A percentile compares a stretch with the other conserved stretches of the same genome.
Conservation (phyloP, 2,888 invertebrate genomes). For the Meteorus colon region DNA sequence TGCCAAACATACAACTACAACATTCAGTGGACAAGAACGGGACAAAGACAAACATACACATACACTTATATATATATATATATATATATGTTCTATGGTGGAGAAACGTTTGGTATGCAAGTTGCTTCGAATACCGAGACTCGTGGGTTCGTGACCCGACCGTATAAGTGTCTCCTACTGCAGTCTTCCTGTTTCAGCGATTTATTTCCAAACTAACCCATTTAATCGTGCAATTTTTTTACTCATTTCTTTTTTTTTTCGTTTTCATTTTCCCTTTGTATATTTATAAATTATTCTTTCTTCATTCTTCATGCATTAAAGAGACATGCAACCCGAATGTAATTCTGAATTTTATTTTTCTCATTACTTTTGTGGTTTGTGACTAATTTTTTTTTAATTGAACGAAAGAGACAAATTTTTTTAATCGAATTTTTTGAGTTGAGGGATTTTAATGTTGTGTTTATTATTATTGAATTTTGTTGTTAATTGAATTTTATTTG, state of each 20-base stretch:
- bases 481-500: too few relatives aligned
- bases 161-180: constrained; percentile 59
- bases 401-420: too few relatives aligned
- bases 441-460: too few relatives aligned
- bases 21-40: constrained; percentile 15
- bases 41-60: constrained; percentile 7
- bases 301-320: too few relatives aligned
- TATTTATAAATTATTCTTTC: too few relatives aligned
- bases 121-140: constrained; percentile 50
- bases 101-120: constrained; percentile 53
- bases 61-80: constrained; percentile 16
- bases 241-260: neutral
- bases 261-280: neutral
- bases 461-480: too few relatives aligned
- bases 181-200: constrained; percentile 35
- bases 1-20: constrained; percentile 31
- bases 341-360: too few relatives aligned
- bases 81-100: constrained; percentile 17
- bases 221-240: constrained; percentile 16
- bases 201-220: constrained; percentile 26
- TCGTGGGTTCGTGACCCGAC: constrained; percentile 61
- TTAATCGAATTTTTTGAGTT: too few relatives aligned
- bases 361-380: too few relatives aligned
- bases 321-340: too few relatives aligned
- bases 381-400: too few relatives aligned